Evolutionary conservation across 2,888 invertebrate genomes (phyloP).

Genomic region (Agrilus cyanescens): DNA sequence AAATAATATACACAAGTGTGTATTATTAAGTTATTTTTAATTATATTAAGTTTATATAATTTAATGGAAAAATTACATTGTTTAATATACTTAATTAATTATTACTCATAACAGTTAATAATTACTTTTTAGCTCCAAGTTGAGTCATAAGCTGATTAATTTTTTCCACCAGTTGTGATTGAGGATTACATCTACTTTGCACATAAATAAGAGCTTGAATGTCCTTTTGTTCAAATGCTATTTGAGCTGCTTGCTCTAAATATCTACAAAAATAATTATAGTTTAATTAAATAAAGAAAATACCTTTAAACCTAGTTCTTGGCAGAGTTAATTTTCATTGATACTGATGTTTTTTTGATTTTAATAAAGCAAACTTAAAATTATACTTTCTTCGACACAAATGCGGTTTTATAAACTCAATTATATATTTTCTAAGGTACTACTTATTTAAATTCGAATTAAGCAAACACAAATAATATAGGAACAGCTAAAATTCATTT

Average conservation of each 20-base stretch:
- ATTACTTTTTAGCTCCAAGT: slow-evolving; percentile 35
- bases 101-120: no score
- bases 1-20: no score
- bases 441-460: no score
- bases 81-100: background rate
- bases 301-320: no score
- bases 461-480: no score
- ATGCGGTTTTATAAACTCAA: background rate
- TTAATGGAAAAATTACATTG: background rate
- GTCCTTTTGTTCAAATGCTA: slow-evolving; percentile 70
- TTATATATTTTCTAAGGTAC: no score
- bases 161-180: slow-evolving; percentile 36
- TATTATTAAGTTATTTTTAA: no score
- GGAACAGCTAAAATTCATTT: no score
- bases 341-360: no score
- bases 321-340: no score
- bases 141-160: slow-evolving; percentile 38
- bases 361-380: background rate
- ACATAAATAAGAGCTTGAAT: slow-evolving; percentile 53
- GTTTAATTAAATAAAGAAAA: slow-evolving; percentile 6
- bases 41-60: background rate
- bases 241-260: slow-evolving; percentile 65
- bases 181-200: slow-evolving; percentile 48
- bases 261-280: slow-evolving; percentile 41
- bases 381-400: background rate